Evolutionary conservation across 2,888 invertebrate genomes (phyloP), one percentile per base, ranked within the genome.

Genomic region (Coleophora flavipennella): DNA sequence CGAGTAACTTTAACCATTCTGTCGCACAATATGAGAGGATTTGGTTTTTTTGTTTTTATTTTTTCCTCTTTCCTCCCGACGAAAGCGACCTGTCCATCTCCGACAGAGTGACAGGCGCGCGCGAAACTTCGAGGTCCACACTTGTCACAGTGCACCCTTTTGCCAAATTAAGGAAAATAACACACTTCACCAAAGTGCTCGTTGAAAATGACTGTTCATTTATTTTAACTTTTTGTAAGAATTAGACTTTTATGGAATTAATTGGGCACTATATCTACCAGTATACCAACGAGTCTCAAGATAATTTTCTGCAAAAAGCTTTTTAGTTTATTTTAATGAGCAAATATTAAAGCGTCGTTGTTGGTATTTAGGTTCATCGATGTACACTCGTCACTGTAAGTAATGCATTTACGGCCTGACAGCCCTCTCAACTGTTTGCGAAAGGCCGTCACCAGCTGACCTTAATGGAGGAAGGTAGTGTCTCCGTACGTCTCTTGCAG

Each of bases 91-190:
- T 56, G 66, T 72, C 64, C 54, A 65, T 65, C 60, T 57, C 48
- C 20, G 20, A 4, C 20, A 20, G 49, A 50, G 59, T 58, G 71
- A 72, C 70, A 66, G 62, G 56, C 58, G 58, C 59, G 62, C 62
- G 64, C 60, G 65, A 57, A 57, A 55, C 45, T 45, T 43, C 50
- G 47, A 55, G 62, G 50, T 56, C 55, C 62, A 61, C 62, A 57
- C 67, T 71, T 67, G 70, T 76, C 74, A 67, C 60, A 60, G 62
- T 64, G 60, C 59, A 59, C 55, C 53, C 48, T 49, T 42, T 60
- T 64, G 67, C 71, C 72, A 74, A 78, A 75, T 74, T 72, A 75
- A 71, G 69, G 59, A 51, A 64, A 68, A 68, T 67, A 55, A 62
- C 45, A 58, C 49, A 46, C 49, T 57, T 57, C 62, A 57, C 57